These are phyloP conservation scores for Lapara coniferarum DNA, from an alignment of 2,888 invertebrate species.

Conservation along the genomic window DNA sequence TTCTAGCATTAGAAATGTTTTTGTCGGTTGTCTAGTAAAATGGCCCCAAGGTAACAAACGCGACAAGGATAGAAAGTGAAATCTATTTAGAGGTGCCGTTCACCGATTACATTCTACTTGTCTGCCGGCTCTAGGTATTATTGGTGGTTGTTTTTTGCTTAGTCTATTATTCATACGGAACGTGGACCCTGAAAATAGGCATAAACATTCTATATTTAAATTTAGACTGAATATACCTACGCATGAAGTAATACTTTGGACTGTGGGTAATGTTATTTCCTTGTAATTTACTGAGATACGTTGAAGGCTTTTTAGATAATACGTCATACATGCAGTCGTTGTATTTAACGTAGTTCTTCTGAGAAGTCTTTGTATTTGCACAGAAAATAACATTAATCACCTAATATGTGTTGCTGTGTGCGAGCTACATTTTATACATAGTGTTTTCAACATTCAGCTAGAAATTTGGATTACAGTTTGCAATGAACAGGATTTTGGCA, in stretches of 20 bases:
- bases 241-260: background rate
- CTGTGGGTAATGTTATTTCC: background rate
- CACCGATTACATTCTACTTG: conserved; percentile 49
- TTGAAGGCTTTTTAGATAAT: background rate
- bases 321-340: background rate
- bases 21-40: conserved; percentile 39
- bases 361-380: background rate
- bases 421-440: background rate
- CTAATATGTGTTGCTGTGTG: background rate
- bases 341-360: too few species aligned
- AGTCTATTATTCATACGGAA: conserved; percentile 19
- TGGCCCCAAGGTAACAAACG: conserved; percentile 56
- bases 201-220: background rate
- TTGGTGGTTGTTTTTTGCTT: conserved; percentile 23
- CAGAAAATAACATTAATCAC: background rate
- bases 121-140: conserved; percentile 25
- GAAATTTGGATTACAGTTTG: conserved; percentile 14
- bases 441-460: background rate
- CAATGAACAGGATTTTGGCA: conserved; percentile 32
- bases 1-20: conserved; percentile 32
- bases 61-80: conserved; percentile 74
- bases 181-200: background rate
- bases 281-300: background rate
- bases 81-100: conserved; percentile 69
- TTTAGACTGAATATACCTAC: background rate